These are phyloP conservation scores for Astropecten irregularis DNA, from an alignment of 53 echinoderm and acorn worm species.

Conservation along the genomic window DNA sequence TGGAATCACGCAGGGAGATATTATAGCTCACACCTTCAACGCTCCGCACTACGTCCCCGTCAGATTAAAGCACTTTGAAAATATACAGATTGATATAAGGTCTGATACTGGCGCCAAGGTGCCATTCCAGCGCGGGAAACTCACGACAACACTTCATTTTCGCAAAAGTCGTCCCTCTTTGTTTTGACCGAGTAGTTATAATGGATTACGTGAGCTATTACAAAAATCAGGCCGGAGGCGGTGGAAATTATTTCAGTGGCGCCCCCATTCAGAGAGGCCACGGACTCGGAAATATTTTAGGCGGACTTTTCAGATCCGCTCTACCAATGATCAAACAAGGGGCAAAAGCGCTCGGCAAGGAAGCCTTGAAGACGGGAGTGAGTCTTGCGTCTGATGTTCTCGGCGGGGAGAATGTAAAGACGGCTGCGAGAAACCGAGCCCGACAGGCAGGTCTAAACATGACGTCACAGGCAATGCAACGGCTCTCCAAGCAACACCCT, in stretches of 20 bases:
- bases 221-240: slow-evolving; percentile 31
- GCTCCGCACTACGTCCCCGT: slow-evolving; percentile 61
- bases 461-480: neutral
- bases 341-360: slow-evolving; percentile 17
- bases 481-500: neutral
- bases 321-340: slow-evolving; percentile 54
- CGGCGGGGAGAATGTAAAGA: slow-evolving; percentile 1
- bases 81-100: slow-evolving; percentile 6
- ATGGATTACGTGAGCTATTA: slow-evolving; percentile 36
- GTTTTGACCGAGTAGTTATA: neutral
- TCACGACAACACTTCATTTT: slow-evolving; percentile 33
- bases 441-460: slow-evolving; percentile 4
- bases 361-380: slow-evolving; percentile 24
- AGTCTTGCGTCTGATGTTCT: slow-evolving; percentile 28
- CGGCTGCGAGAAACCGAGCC: slow-evolving; percentile 14
- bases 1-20: slow-evolving; percentile 28
- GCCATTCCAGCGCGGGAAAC: slow-evolving; percentile 70
- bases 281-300: slow-evolving; percentile 52
- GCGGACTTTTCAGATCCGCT: slow-evolving; percentile 35
- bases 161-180: neutral
- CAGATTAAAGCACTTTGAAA: slow-evolving; percentile 40
- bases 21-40: slow-evolving; percentile 43
- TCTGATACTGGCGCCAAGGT: slow-evolving; percentile 31
- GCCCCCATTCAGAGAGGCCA: slow-evolving; percentile 10
- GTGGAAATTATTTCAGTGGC: slow-evolving; percentile 7